Evolutionary conservation across 2,888 invertebrate species (phyloP).

Genomic region (Philaethria dido): DNA sequence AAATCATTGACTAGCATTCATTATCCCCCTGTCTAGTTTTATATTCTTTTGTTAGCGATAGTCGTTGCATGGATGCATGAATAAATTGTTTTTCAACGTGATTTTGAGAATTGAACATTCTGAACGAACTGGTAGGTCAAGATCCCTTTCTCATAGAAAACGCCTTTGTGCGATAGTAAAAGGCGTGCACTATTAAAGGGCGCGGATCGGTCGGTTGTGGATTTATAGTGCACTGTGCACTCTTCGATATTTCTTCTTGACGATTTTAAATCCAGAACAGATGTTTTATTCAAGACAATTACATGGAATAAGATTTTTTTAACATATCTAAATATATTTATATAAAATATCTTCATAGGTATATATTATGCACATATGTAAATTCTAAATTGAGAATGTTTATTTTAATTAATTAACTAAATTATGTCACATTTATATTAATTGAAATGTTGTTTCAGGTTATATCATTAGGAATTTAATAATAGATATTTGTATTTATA

Average conservation of each 20-base stretch:
- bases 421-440: background rate
- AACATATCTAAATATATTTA: background rate
- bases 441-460: background rate
- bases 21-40: constrained; percentile 82
- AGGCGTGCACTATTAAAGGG: constrained; percentile 79
- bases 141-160: constrained; percentile 83
- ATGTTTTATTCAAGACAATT: constrained; percentile 17
- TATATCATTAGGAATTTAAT: background rate
- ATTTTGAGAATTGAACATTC: constrained; percentile 72
- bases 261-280: constrained; percentile 28
- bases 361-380: no score
- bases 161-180: constrained; percentile 78
- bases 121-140: constrained; percentile 82
- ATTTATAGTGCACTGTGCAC: constrained; percentile 46
- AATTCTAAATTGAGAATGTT: background rate
- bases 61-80: constrained; percentile 80
- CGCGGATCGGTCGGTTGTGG: constrained; percentile 63
- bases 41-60: constrained; percentile 77
- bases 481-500: constrained; percentile 3
- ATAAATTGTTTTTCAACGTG: constrained; percentile 76
- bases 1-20: constrained; percentile 81
- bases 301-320: no score
- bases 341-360: no score
- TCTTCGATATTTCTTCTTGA: constrained; percentile 42
- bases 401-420: background rate